Base-by-base conservation (phyloP, 2,888 invertebrate species). In the Platycnemis pennipes region DNA sequence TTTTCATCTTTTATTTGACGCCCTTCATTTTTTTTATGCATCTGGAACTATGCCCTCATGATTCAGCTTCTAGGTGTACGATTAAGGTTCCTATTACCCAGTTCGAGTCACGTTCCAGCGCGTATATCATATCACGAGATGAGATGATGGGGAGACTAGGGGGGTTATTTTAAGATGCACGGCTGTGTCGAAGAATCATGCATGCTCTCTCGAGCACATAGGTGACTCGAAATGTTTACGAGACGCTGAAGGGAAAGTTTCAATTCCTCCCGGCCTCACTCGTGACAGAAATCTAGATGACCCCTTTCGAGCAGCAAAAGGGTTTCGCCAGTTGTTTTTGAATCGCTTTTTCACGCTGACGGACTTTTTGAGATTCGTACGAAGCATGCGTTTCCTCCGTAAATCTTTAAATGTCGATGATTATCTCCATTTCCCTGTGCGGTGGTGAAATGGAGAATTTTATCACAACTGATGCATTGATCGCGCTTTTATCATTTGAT, bases 241-340 rank as follows among this genome's bases (percentile, higher is more conserved):
- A 77, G 77, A 13, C 77, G 77, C 77, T 11, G 37, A 37, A 77
- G 77, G 77, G 77, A 77, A 77, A 77, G 77, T 77, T 77, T 77
- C 37, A 31, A 16, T 37, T 26, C 16, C 37, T 63, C 77, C 77
- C 77, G 13, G 11, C 13, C 31, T 31, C 8, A 77, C 77, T 77
- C 77, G 77, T 77, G 77, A 77, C 77, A 16, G 77, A 77, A 77
- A 77, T 77, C 77, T 77, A 77, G 77, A 77, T 77, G 77, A 77
- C 77, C 77, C 77, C 77, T 77, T 77, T 77, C 13, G 11, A 11
- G 77, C 77, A 37, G 77, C 16, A 16, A 77, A 77, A 77, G 2
- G 77, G 77, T 77, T 77, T 77, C 11, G 77, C 77, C 31, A 37
- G 77, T 77, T 77, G 77, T 77, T 77, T 37, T 37, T 16, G 7